These are phyloP conservation scores for Scrobipalpa atriplicella DNA, from an alignment of 2,888 invertebrate species.

Conservation along the genomic window DNA sequence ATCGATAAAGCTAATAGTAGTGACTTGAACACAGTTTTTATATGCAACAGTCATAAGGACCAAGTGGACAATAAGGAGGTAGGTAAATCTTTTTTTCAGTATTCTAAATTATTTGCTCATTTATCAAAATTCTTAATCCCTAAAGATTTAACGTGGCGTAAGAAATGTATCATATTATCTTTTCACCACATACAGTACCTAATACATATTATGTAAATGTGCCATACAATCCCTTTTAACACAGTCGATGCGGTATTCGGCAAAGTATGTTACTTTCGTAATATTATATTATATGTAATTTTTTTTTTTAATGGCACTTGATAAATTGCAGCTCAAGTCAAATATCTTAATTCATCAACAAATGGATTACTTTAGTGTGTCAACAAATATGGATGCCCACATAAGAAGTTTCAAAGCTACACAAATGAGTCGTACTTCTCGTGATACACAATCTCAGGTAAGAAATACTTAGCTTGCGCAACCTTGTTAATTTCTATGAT, in stretches of 20 bases:
- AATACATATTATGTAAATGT: too few species aligned
- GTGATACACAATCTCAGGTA: neutral
- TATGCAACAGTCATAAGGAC: conserved; percentile 4
- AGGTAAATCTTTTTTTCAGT: neutral
- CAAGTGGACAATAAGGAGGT: neutral
- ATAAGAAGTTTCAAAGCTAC: neutral
- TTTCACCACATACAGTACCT: too few species aligned
- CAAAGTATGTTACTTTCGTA: too few species aligned
- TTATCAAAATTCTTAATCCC: too few species aligned
- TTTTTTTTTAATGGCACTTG: too few species aligned
- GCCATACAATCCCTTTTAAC: too few species aligned
- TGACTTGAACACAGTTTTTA: conserved; percentile 24
- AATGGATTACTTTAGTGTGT: neutral
- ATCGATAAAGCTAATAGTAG: neutral
- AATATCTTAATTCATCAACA: neutral
- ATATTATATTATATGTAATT: too few species aligned
- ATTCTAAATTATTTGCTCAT: too few species aligned
- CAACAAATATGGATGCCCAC: neutral
- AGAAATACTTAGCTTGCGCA: neutral
- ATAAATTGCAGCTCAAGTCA: neutral
- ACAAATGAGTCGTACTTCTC: neutral
- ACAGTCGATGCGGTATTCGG: too few species aligned
- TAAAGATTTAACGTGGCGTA: too few species aligned
- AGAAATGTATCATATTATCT: too few species aligned
- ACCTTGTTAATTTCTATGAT: too few species aligned